Evolutionary conservation across 2,888 invertebrate genomes (phyloP), one percentile per base, ranked within the genome.

Genomic region (Drosophila pegasa): DNA sequence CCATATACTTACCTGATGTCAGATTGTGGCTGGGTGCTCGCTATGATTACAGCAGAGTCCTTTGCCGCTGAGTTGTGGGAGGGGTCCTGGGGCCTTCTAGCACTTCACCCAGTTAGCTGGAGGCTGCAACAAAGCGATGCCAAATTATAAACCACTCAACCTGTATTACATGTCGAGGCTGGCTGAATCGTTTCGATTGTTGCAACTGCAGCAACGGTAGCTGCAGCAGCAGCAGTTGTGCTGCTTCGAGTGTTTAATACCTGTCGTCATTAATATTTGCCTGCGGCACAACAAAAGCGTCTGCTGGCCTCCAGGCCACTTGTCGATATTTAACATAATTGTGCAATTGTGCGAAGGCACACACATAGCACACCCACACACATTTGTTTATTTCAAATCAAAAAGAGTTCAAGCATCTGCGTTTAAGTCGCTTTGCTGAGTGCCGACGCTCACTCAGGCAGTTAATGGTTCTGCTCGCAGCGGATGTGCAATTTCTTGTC

Each of bases 261-360:
- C 76, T 72, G 67, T 73, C 71, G 74, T 69, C 64, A 65, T 77
- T 79, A 77, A 80, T 76, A 80, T 80, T 75, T 48, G 59, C 60
- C 50, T 57, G 70, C 74, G 67, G 56, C 40, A 66, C 55, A 80
- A 83, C 83, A 80, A 80, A 83, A 83, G 80, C 70, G 40, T 50
- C 55, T 40, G n/a, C 58, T 75, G 56, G 70, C 56, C 75, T 58
- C 51, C 69, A 37, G 38, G 60, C 75, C 79, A 88, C 89, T 89
- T 89, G 89, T 88, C 89, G 89, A 89, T 89, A 89, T 89, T 89
- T 89, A 89, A 89, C 88, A 89, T 89, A 89, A 89, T 89, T 89
- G 88, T 84, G 80, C 81, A 81, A 84, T 84, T 82, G 76, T 86
- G 78, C 60, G 65, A 25, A 25, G 25, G 9, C 43, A 14, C 51